phyloP scores from a whole-genome alignment of 2,113 vertebrate species.

The Leptodactylus fuscus region DNA sequence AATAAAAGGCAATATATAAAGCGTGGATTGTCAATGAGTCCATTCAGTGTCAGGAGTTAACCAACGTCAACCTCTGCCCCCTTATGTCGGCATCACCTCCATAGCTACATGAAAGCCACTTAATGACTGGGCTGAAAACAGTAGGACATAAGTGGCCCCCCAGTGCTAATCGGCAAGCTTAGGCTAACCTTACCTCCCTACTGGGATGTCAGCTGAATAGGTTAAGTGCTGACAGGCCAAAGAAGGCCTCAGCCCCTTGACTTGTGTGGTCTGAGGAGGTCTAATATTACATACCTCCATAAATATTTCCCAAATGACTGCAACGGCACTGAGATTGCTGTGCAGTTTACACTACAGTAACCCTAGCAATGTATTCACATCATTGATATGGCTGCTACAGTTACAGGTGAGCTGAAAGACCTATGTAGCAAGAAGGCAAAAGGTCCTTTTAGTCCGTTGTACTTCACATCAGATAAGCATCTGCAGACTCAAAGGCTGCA shows the following conservation, averaged over 20 bases:
- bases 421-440: constrained; percentile 42
- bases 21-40: constrained; percentile 52
- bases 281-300: constrained; percentile 66
- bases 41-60: constrained; percentile 58
- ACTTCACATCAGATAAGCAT: constrained; percentile 48
- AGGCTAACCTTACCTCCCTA: constrained; percentile 58
- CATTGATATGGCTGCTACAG: constrained; percentile 65
- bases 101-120: constrained; percentile 50
- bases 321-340: neutral
- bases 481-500: constrained; percentile 43
- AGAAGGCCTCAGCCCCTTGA: constrained; percentile 65
- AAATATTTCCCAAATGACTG: constrained; percentile 62
- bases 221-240: constrained; percentile 64
- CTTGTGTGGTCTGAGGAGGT: constrained; percentile 67
- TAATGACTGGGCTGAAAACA: constrained; percentile 62
- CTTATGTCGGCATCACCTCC: constrained; percentile 39
- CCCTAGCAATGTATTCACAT: constrained; percentile 60
- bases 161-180: constrained; percentile 62
- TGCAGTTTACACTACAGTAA: constrained; percentile 63
- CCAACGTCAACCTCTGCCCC: neutral
- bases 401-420: constrained; percentile 66
- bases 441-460: constrained; percentile 58
- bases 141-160: constrained; percentile 54
- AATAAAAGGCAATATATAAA: neutral
- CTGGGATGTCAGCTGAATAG: constrained; percentile 61